Percentiles rank a stretch among this genome's conserved stretches.
Evolutionary conservation across 2,797 vertebrate species (phyloP).

Genomic region (Sebastes oblongus): DNA sequence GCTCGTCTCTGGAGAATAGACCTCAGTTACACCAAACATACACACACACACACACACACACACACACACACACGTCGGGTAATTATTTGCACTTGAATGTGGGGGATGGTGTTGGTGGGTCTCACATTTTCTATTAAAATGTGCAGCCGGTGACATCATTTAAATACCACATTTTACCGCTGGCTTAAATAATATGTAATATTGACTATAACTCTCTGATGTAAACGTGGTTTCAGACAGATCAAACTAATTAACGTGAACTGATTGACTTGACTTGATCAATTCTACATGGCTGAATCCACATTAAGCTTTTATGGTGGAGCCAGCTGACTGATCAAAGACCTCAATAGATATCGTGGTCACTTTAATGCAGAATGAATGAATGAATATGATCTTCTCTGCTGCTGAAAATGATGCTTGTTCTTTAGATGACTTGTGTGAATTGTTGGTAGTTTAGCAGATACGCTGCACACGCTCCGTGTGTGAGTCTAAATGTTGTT

Average conservation of each 20-base stretch:
- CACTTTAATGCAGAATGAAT: neutral
- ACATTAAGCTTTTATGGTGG: no score
- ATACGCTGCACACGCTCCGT: neutral
- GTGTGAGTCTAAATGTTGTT: no score
- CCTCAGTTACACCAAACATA: neutral
- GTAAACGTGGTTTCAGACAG: neutral
- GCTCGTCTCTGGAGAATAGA: constrained; percentile 9
- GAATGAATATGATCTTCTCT: neutral
- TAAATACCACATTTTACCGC: neutral
- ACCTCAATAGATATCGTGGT: neutral
- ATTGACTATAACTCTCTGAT: neutral
- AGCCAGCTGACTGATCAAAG: neutral
- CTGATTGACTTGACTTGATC: neutral
- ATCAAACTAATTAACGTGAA: neutral
- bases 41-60: neutral
- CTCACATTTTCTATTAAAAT: neutral
- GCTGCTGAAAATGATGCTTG: neutral
- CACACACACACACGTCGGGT: neutral
- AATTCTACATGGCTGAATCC: neutral
- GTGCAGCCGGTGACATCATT: neutral
- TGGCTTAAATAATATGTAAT: neutral
- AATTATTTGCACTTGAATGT: neutral
- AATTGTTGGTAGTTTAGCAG: neutral
- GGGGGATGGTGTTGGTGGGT: neutral
- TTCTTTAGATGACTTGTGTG: rapidly evolving